Evolutionary conservation across 2,797 vertebrate species (phyloP), one percentile per base, ranked within the genome.

Genomic region (Cheirogaleus major): DNA sequence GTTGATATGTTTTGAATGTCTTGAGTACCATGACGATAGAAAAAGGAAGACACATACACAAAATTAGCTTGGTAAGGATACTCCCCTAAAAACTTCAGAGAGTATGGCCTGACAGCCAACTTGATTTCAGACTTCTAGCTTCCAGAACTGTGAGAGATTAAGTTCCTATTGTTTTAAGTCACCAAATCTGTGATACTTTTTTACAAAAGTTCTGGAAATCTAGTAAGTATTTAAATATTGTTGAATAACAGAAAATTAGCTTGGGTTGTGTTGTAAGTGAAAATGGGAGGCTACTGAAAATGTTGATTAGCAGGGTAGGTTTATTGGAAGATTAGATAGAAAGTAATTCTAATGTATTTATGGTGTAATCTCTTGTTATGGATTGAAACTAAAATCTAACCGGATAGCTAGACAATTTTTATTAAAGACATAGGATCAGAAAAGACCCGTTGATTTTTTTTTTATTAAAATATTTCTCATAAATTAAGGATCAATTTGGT

Each of bases 271-370:
- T 30, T 59, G 7, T 96, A 13, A 81, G 8, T 43, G 13, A 69
- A 96, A 96, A 67, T 82, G 72, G 11, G 35, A 93, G 4, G 59
- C 20, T 55, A 80, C 5, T 59, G 41, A 65, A 91, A 95, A 79
- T 93, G 14, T 82, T 88, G 41, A 87, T 70, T 95, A 43, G 45
- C 14, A 52, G 41, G 61, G 13, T 80, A 87, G 8, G 9, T 55
- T 90, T 75, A 81, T 70, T 70, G 72, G 57, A 18, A 86, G 22
- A 92, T 88, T 86, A 32, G 20, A 35, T 38, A 91, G 57, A 75
- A 88, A 94, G 25, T 55, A 97, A 76, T 75, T 75, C 25, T 72
- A 69, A 83, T 80, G 8, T 80, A 69, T 79, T 83, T 65, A 82
- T 45, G 45, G 38, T 75, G 0, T 43, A 72, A 91, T 57, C 55